Percentiles rank a stretch among this genome's conserved stretches.
These are phyloP conservation scores for Todiramphus chloris DNA, from an alignment of 2,113 vertebrate species.

Conservation along the genomic window DNA sequence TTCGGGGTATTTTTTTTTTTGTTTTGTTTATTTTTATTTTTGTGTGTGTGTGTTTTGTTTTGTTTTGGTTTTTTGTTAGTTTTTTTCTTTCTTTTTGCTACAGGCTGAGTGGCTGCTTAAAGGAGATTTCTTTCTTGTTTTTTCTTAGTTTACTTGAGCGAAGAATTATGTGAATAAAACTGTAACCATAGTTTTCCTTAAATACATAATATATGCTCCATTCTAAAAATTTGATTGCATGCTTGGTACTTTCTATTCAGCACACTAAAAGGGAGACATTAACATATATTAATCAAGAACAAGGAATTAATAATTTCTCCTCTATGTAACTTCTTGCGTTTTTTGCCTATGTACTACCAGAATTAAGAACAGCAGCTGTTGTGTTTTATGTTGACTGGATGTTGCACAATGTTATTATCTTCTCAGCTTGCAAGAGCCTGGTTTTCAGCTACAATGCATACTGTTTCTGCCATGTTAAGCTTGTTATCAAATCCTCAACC, in stretches of 20 bases:
- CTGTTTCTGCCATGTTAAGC: background rate
- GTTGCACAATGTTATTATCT: background rate
- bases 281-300: background rate
- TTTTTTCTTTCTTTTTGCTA: background rate
- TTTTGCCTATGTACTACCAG: background rate
- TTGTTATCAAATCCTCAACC: constrained; percentile 24
- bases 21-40: too few species aligned
- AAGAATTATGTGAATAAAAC: constrained; percentile 2
- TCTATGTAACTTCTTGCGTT: background rate
- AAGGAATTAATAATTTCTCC: background rate
- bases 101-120: background rate
- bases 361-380: background rate
- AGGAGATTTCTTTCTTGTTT: background rate
- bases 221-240: background rate
- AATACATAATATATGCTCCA: background rate
- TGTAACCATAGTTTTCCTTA: background rate
- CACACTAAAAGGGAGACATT: background rate
- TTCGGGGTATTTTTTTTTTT: too few species aligned
- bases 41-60: too few species aligned
- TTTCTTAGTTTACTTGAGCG: background rate
- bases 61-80: background rate
- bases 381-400: background rate
- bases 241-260: background rate
- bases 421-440: background rate
- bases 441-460: background rate